Evolutionary conservation across 2,888 invertebrate genomes (phyloP).

Genomic region (Lasioglossum figueresi): DNA sequence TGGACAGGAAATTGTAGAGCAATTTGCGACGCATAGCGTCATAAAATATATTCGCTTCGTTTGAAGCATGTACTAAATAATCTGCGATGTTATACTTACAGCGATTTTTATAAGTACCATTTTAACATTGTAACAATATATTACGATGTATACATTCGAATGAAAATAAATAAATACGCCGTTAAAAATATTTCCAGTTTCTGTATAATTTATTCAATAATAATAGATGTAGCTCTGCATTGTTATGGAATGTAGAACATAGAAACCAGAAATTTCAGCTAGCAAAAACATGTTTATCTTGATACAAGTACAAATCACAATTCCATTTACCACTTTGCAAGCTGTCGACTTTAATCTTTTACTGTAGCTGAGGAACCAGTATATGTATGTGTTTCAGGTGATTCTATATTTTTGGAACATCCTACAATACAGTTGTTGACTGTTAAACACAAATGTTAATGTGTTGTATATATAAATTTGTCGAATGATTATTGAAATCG

Average conservation of each 20-base stretch:
- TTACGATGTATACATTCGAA: constrained; percentile 38
- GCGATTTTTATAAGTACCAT: constrained; percentile 56
- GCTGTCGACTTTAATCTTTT: too few species aligned
- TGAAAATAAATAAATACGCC: constrained; percentile 39
- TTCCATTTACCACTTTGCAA: neutral
- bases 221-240: neutral
- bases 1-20: constrained; percentile 23
- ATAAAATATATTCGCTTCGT: constrained; percentile 22
- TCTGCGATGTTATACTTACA: constrained; percentile 35
- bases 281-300: neutral
- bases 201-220: neutral
- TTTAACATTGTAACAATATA: constrained; percentile 82
- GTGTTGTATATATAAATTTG: neutral
- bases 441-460: neutral
- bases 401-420: too few species aligned
- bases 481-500: neutral
- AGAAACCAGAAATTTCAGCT: neutral
- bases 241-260: neutral
- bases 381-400: too few species aligned
- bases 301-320: neutral
- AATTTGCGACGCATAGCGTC: constrained; percentile 8
- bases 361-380: too few species aligned
- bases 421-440: neutral
- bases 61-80: constrained; percentile 8
- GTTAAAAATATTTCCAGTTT: neutral